phyloP scores from a whole-genome alignment of 2,113 vertebrate genomes.

The Pseudolaguvia tuberculata region DNA sequence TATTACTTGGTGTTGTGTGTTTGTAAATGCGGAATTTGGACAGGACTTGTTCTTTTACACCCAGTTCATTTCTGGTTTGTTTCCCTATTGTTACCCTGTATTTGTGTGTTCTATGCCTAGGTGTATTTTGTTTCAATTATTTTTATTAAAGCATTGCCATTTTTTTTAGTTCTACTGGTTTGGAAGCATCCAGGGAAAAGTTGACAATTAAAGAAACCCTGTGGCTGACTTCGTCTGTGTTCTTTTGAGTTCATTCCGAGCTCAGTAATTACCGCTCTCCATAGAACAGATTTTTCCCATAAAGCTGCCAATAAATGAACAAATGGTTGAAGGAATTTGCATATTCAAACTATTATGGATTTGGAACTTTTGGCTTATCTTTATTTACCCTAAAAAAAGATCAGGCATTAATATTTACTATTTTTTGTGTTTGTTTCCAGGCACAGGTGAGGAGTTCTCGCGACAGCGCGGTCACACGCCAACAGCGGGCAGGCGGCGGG shows the following conservation, averaged over 20 bases:
- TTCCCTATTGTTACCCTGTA: neutral
- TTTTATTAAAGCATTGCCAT: constrained; percentile 10
- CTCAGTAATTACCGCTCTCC: constrained; percentile 29
- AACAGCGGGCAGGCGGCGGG: constrained; percentile 70
- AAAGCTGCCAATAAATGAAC: constrained; percentile 25
- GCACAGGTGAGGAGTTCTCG: constrained; percentile 86
- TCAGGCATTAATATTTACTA: too few relatives aligned
- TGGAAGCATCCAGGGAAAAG: constrained; percentile 31
- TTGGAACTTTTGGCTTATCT: constrained; percentile 10
- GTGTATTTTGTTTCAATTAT: constrained; percentile 7
- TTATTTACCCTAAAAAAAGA: neutral
- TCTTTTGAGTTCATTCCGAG: constrained; percentile 19
- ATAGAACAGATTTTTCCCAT: constrained; percentile 17
- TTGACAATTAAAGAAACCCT: constrained; percentile 30
- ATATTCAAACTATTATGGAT: constrained; percentile 7
- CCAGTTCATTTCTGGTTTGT: neutral
- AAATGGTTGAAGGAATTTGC: constrained; percentile 20
- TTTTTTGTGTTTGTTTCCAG: constrained; percentile 58
- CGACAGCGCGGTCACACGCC: constrained; percentile 77
- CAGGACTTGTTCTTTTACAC: neutral
- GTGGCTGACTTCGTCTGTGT: constrained; percentile 17
- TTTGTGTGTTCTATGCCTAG: neutral
- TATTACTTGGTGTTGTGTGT: neutral
- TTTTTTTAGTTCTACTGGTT: constrained; percentile 22
- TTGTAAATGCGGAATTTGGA: constrained; percentile 13